These are phyloP conservation scores for Schizaphis graminum DNA, from an alignment of 2,888 invertebrate species.

Conservation along the genomic window DNA sequence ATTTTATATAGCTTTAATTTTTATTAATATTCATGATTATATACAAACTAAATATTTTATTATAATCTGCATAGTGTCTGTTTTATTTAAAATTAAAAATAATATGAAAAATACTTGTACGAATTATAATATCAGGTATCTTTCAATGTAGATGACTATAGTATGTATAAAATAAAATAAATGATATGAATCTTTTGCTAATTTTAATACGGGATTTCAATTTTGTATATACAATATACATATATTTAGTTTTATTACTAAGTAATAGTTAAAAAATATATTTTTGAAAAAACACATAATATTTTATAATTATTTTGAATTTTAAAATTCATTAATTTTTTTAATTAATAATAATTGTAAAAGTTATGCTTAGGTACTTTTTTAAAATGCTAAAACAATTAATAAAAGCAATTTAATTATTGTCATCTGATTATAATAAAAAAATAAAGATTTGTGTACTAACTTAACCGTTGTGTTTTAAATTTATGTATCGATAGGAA, in stretches of 20 bases:
- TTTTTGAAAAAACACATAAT: background rate
- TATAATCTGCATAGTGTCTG: background rate
- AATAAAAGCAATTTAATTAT: background rate
- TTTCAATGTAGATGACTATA: background rate
- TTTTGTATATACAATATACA: background rate
- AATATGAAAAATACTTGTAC: background rate
- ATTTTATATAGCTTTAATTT: background rate
- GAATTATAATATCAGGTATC: background rate
- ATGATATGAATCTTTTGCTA: background rate
- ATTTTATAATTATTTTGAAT: background rate
- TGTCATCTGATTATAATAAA: background rate
- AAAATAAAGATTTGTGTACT: background rate
- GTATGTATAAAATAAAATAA: background rate
- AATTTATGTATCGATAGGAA: slow-evolving; percentile 50
- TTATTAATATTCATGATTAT: background rate
- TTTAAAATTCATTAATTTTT: background rate
- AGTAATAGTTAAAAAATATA: background rate
- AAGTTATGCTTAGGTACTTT: background rate
- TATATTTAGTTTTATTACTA: background rate
- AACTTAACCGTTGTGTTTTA: background rate
- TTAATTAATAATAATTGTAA: background rate
- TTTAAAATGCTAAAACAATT: background rate
- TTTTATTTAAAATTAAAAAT: background rate
- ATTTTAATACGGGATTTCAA: background rate
- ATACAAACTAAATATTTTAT: background rate